Percentiles rank a stretch among this genome's conserved stretches.
Conservation (phyloP, 1,140 invertebrate species). For the Mamestra configurata region DNA sequence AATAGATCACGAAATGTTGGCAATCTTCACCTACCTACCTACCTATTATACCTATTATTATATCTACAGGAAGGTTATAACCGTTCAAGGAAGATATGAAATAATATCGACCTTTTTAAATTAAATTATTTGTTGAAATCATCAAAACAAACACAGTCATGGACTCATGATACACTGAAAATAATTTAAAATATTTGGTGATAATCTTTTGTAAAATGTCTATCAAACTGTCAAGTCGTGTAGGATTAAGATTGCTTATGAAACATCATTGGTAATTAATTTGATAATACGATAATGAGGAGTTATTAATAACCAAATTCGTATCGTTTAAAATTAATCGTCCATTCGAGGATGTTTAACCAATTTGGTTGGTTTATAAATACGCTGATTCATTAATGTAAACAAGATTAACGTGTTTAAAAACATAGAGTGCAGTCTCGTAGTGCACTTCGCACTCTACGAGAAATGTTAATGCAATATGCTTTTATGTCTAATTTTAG, state of each 20-base stretch:
- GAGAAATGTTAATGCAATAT: no score
- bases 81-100: background rate
- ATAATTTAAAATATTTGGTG: no score
- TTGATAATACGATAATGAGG: no score
- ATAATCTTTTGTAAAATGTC: background rate
- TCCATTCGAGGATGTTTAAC: background rate
- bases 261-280: constrained; percentile 11
- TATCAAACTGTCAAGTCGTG: background rate
- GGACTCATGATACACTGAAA: no score
- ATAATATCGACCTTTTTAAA: background rate
- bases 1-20: constrained; percentile 18
- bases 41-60: background rate
- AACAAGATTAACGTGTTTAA: background rate
- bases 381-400: background rate
- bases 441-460: background rate
- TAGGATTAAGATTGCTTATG: constrained; percentile 2
- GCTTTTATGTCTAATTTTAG: background rate
- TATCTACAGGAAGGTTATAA: background rate
- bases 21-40: constrained; percentile 17
- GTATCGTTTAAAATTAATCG: no score
- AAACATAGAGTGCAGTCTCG: no score
- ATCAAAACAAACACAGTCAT: no score
- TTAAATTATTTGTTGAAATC: background rate
- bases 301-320: background rate
- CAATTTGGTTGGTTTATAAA: no score